Base-by-base conservation (phyloP, 37 sponge, comb jelly and placozoan species). In the Chondrilla cf. caribensis region DNA sequence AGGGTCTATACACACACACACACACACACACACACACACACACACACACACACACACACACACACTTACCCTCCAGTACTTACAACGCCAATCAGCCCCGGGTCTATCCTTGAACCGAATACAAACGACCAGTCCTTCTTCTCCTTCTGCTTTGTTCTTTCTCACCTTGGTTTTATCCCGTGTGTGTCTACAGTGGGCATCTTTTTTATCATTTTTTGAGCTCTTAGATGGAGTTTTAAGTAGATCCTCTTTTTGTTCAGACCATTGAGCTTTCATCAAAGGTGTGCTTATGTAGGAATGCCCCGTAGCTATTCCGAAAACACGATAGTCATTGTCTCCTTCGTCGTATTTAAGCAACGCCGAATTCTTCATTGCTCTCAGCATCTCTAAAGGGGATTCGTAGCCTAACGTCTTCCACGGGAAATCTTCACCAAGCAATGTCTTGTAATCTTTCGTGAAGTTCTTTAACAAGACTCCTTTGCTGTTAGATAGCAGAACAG, bases 391-490 rank as follows among this genome's bases (percentile, higher is more conserved):
- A 26, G 76, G 67, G 17, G 70, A 58, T 5, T 47, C 7, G 35
- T 71, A 89, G 17, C 82, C 89, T 3, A 64, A 9, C 43, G 55
- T 22, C 29, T 54, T 89, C 85, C 85, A 89, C 4, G 89, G 89
- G 31, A 89, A 89, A 24, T 57, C 68, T 17, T 47, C 33, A 26
- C 78, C 82, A 8, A 77, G 32, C 18, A 89, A 51, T 7, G 66
- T 40, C 22, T 24, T 77, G 82, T 89, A 89, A 59, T 89, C 89
- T 21, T 77, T 59, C 25, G 22, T 57, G 58, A 89, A 89, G 5
- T 65, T 24, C 57, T 59, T 65, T 22, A 89, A 36, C 28, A 43
- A 73, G 11, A 89, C 82, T 55, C 89, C 89, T 36, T 84, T 81
- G 32, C 26, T 67, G 38, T 72, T 78, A 19, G 89, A 89, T 1